Evolutionary conservation across 2,888 invertebrate genomes (phyloP), one percentile per base, ranked within the genome.

Genomic region (Isoperla grammatica): DNA sequence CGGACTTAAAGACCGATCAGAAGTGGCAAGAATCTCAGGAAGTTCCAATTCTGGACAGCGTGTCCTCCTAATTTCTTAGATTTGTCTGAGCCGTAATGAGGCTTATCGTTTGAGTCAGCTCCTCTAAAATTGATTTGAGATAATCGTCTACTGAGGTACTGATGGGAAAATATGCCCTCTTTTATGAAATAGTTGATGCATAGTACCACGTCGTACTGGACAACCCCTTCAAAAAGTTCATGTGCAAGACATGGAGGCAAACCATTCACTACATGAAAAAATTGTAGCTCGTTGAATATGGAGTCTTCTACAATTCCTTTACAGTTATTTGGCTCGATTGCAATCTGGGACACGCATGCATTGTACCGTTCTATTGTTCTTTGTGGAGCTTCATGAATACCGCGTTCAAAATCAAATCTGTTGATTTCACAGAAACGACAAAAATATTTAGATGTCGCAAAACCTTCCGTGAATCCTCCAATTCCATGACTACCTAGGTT

Each of bases 351-450:
- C 45, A 45, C 45, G 15, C 45, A 45, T 45, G 2, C 9, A 9
- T 45, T 15, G 15, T 45, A 45, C 3, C 15, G 12, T 2, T 45
- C 15, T 19, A 15, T 17, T 2, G 45, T 45, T 45, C 45, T 45
- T 9, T n/a, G 9, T 17, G 45, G 45, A 45, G 45, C 45, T 9
- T 15, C 19, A 19, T 45, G 17, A n/a, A 17, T 45, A 2, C 13
- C 45, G 9, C 15, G 13, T 45, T 3, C 1, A 17, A 45, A 45
- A 19, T 45, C 45, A 2, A 2, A 17, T 15, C 45, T n/a, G 15
- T 15, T 15, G 15, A 45, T 17, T 8, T 54, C 54, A 37, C 54
- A 54, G 37, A 40, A 54, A 29, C 54, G 54, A 40, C 54, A 54
- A 54, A 54, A 54, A 20, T 35, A 37, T 13, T 54, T 37, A 11